A percentile compares a stretch with the other conserved stretches of the same genome.
Conservation (phyloP, 2,888 invertebrate species). For the Steinernema hermaphroditum region DNA sequence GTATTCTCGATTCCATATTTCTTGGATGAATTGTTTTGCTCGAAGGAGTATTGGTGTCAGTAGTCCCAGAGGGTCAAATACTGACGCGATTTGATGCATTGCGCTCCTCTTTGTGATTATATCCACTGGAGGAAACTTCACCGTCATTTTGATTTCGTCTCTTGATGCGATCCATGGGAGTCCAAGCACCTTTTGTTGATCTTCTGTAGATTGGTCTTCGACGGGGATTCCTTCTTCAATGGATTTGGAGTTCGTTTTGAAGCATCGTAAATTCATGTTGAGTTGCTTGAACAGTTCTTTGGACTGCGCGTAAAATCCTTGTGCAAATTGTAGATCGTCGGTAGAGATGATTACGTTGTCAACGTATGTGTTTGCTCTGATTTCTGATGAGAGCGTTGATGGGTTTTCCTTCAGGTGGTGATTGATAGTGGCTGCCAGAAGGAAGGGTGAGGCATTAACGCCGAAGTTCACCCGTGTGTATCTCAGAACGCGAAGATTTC, state of each 20-base stretch:
- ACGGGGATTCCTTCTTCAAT: slow-evolving; percentile 1
- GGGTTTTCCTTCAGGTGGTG: slow-evolving; percentile 28
- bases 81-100: slow-evolving; percentile 27
- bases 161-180: slow-evolving; percentile 23
- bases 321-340: background rate
- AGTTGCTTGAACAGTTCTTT: slow-evolving; percentile 27
- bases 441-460: slow-evolving; percentile 37
- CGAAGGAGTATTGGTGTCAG: slow-evolving; percentile 30
- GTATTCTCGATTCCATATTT: slow-evolving; percentile 11
- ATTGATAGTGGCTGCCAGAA: slow-evolving; percentile 29
- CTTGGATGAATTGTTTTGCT: slow-evolving; percentile 31
- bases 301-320: background rate
- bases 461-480: slow-evolving; percentile 47
- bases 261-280: slow-evolving; percentile 32
- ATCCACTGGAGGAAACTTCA: background rate
- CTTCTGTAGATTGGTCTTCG: background rate
- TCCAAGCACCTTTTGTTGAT: slow-evolving; percentile 30
- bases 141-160: background rate
- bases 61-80: slow-evolving; percentile 38
- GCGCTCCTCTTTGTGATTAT: slow-evolving; percentile 30
- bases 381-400: background rate
- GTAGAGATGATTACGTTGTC: slow-evolving; percentile 35
- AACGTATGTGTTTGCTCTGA: slow-evolving; percentile 37
- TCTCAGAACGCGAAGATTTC: slow-evolving; percentile 38
- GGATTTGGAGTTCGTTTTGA: slow-evolving; percentile 20